phyloP scores from a whole-genome alignment of 2,797 vertebrate species.

The Scarus forsteni region DNA sequence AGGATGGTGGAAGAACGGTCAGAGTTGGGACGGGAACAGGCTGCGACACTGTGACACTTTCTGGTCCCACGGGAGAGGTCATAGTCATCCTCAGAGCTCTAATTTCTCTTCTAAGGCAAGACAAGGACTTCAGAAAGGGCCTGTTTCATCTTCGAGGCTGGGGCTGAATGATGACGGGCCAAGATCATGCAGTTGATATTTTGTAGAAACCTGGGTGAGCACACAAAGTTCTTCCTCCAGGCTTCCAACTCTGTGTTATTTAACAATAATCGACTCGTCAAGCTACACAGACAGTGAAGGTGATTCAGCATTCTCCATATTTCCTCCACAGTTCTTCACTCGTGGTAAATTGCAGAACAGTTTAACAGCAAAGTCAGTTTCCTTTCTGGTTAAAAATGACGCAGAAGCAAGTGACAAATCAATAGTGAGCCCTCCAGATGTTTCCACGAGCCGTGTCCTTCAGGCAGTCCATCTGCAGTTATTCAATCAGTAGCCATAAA shows the following conservation, averaged over 20 bases:
- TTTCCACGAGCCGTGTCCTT: slow-evolving; percentile 15
- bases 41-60: slow-evolving; percentile 54
- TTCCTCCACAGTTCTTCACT: background rate
- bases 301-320: background rate
- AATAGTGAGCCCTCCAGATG: background rate
- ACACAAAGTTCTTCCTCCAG: background rate
- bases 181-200: slow-evolving; percentile 1
- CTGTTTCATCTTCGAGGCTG: slow-evolving; percentile 14
- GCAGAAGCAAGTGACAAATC: slow-evolving; percentile 10
- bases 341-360: background rate
- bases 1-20: slow-evolving; percentile 82
- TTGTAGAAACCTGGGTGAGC: slow-evolving; percentile 16
- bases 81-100: slow-evolving; percentile 61
- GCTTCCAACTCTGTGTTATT: background rate
- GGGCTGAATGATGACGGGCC: background rate
- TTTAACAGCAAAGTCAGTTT: slow-evolving; percentile 2
- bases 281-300: background rate
- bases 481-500: background rate
- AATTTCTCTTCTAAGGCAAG: slow-evolving; percentile 5
- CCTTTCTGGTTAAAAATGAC: slow-evolving; percentile 6
- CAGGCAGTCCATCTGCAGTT: slow-evolving; percentile 19
- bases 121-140: background rate
- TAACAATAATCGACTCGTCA: background rate
- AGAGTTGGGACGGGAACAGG: slow-evolving; percentile 77
- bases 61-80: slow-evolving; percentile 58